Evolutionary conservation across 2,113 vertebrate genomes (phyloP).

Genomic region (Limanda limanda): DNA sequence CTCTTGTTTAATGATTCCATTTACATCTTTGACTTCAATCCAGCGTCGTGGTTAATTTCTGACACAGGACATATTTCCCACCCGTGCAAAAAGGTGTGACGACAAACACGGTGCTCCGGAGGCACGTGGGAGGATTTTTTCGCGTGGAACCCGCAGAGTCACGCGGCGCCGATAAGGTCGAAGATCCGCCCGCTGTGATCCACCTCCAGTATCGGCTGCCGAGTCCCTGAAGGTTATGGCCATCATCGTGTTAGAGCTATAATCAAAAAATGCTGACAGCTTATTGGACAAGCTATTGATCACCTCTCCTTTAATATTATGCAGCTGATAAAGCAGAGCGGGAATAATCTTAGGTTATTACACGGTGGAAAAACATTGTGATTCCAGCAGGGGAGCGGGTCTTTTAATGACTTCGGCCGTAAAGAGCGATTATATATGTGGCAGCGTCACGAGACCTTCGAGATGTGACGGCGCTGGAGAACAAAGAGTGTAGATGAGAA

Average conservation of each 20-base stretch:
- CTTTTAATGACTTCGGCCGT: constrained; percentile 15
- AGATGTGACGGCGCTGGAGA: background rate
- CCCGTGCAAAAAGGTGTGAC: constrained; percentile 1
- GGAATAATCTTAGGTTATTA: constrained; percentile 66
- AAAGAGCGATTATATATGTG: background rate
- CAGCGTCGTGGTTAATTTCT: constrained; percentile 25
- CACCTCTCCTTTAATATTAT: constrained; percentile 72
- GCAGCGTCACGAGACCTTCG: background rate
- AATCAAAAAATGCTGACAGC: constrained; percentile 82
- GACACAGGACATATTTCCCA: constrained; percentile 21
- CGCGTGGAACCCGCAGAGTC: constrained; percentile 38
- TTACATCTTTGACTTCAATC: constrained; percentile 42
- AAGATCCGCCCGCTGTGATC: constrained; percentile 59
- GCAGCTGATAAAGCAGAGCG: constrained; percentile 65
- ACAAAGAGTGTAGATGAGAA: constrained; percentile 18
- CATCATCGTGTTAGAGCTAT: constrained; percentile 78
- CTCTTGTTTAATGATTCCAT: constrained; percentile 39
- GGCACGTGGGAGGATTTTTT: constrained; percentile 10
- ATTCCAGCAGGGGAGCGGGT: constrained; percentile 22
- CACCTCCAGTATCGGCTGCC: constrained; percentile 66
- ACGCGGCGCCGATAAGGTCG: constrained; percentile 63
- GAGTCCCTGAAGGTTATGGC: constrained; percentile 73
- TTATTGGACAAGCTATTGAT: constrained; percentile 82
- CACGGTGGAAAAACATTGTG: constrained; percentile 45
- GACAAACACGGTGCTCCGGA: constrained; percentile 30